Evolutionary conservation across 2,888 invertebrate species (phyloP), one percentile per base, ranked within the genome.

Genomic region (Rhaphigaster nebulosa): DNA sequence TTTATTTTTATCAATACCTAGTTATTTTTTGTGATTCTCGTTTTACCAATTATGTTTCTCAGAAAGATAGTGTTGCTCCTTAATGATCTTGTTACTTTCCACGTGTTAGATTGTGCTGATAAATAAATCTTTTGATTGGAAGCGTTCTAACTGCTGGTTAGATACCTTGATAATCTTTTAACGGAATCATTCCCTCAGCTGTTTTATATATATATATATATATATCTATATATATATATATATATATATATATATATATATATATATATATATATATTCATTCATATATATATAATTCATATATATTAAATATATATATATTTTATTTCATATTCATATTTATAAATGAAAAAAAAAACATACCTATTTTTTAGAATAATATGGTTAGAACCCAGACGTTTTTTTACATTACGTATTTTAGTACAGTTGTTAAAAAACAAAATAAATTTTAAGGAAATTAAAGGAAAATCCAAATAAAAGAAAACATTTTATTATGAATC

Each of bases 31-130:
- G 10, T 60, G n/a, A 29, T 29, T 29, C 29, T 29, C 65, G 18
- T 6, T 20, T 20, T 38, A 76, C 20, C 70, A 20, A 38, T 76
- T 23, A 20, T 34, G 70, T 76, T 76, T 76, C 38, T 76, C 20
- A 38, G 20, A 38, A 70, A 13, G n/a, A 18, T 1, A 38, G 34
- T 34, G 2, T 20, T 70, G 34, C 5, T 29, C 15, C 70, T 34
- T 70, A 34, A 70, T 70, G 70, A 70, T 70, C 70, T 70, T 70
- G 34, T 70, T 70, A 70, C 70, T 34, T 1, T 34, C 70, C 70
- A 70, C 34, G 34, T 70, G 70, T 34, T 34, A 70, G 34, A 70
- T 70, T 34, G 20, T 70, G 70, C 34, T 70, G 70, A 70, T 70
- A 70, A 38, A 70, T 15, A 34, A 34, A 70, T 34, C 34, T 34